Conservation (phyloP, 2,888 invertebrate species). For the Melanostoma scalare region DNA sequence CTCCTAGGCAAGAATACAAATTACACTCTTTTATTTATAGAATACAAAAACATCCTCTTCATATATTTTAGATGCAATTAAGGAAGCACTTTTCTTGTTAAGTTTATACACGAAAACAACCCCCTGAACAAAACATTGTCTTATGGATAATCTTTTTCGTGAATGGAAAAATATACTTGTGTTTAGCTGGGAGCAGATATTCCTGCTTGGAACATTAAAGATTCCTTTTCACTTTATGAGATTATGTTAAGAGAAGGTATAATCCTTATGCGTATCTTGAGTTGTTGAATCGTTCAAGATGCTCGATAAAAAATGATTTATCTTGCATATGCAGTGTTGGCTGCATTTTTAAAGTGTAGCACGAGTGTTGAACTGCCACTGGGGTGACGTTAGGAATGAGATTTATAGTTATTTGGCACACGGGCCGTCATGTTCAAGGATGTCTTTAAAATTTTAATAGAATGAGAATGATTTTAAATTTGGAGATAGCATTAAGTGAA, state of each 20-base stretch:
- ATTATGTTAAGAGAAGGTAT: constrained; percentile 20
- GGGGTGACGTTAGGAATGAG: constrained; percentile 1
- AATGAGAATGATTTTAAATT: constrained; percentile 3
- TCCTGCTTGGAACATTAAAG: neutral
- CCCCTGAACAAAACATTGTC: constrained; percentile 10
- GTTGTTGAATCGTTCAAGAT: constrained; percentile 28
- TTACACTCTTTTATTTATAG: constrained; percentile 37
- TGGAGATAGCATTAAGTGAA: neutral
- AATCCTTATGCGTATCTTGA: constrained; percentile 23
- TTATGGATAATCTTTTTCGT: constrained; percentile 2
- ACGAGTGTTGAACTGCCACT: constrained; percentile 18
- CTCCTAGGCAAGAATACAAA: neutral
- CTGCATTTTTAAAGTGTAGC: constrained; percentile 26
- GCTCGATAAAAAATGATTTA: constrained; percentile 40
- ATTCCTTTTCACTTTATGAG: constrained; percentile 23
- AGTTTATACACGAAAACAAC: constrained; percentile 6
- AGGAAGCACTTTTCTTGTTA: constrained; percentile 35
- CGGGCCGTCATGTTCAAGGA: constrained; percentile 11
- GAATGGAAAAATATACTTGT: constrained; percentile 17
- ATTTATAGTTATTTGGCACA: neutral
- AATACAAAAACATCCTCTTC: constrained; percentile 38
- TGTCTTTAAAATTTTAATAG: neutral
- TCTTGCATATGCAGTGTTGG: neutral
- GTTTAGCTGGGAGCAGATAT: neutral
- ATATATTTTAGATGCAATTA: constrained; percentile 53